Percentiles rank a stretch among this genome's conserved stretches.
Conservation (phyloP, 2,888 invertebrate genomes). For the Cephus rjabovi region DNA sequence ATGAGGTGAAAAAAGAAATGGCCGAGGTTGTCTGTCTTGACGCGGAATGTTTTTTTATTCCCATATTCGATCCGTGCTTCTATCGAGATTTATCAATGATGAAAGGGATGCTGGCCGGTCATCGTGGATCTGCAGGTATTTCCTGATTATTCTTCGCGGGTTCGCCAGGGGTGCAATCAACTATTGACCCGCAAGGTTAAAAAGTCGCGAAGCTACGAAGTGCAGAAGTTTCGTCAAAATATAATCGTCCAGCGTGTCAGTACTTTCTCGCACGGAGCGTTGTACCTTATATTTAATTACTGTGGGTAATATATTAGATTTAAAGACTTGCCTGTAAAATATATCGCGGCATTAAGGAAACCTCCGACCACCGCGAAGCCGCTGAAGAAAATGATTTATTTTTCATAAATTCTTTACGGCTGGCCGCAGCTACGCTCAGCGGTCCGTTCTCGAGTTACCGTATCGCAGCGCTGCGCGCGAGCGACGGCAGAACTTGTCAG, state of each 20-base stretch:
- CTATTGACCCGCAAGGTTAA: background rate
- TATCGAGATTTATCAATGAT: background rate
- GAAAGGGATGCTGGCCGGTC: background rate
- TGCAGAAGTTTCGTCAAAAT: slow-evolving; percentile 13
- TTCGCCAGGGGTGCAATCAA: background rate
- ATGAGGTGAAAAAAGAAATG: background rate
- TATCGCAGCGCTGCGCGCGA: slow-evolving; percentile 11
- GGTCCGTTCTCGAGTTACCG: slow-evolving; percentile 5
- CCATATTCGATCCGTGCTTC: too few relatives aligned
- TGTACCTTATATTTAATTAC: slow-evolving; percentile 63
- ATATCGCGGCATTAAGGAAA: slow-evolving; percentile 63
- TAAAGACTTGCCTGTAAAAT: slow-evolving; percentile 62
- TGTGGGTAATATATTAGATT: slow-evolving; percentile 63
- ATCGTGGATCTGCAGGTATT: background rate
- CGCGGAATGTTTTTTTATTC: background rate
- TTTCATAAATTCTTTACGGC: slow-evolving; percentile 54
- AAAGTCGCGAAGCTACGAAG: background rate
- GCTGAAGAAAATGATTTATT: slow-evolving; percentile 56
- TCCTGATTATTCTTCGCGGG: background rate
- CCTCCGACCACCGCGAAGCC: slow-evolving; percentile 33
- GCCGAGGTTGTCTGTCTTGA: background rate
- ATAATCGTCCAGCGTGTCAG: slow-evolving; percentile 24
- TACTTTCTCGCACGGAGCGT: slow-evolving; percentile 24
- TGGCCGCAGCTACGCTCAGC: slow-evolving; percentile 15
- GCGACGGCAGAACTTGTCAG: background rate